These are phyloP conservation scores for Leptocoma aspasia DNA, from an alignment of 2,113 vertebrate genomes.

Conservation along the genomic window DNA sequence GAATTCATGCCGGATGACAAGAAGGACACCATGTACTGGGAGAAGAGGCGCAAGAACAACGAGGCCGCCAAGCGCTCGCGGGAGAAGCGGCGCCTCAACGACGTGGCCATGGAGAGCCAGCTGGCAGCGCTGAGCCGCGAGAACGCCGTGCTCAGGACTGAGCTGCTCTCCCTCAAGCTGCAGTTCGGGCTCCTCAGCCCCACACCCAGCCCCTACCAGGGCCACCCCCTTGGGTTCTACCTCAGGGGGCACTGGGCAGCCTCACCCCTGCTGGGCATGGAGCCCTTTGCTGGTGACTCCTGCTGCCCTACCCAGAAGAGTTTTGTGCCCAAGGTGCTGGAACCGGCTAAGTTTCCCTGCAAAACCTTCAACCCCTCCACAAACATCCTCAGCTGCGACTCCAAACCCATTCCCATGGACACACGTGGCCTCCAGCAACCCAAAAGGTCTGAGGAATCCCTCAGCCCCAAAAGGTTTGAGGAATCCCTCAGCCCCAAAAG, in stretches of 20 bases:
- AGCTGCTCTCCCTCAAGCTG: conserved; percentile 80
- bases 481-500: neutral
- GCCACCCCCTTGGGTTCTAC: neutral
- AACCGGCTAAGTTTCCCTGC: neutral
- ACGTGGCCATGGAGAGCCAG: conserved; percentile 80
- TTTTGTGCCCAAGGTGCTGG: neutral
- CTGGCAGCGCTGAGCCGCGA: conserved; percentile 80
- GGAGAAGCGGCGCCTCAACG: conserved; percentile 81
- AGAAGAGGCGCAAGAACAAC: conserved; percentile 89
- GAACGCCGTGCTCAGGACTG: conserved; percentile 78
- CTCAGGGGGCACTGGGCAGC: conserved; percentile 1
- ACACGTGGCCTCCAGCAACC: neutral
- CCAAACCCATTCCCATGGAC: neutral
- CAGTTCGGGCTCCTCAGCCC: conserved; percentile 73
- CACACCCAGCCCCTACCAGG: neutral
- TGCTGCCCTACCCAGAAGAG: conserved; percentile 27
- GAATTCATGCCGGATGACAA: conserved; percentile 88
- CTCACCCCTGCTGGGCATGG: neutral
- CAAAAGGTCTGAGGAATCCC: conserved; percentile 5
- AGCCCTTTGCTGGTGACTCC: conserved; percentile 26
- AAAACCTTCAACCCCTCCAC: neutral
- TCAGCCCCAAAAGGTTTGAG: neutral
- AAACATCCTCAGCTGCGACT: neutral
- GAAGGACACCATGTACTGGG: conserved; percentile 91
- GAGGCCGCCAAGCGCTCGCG: conserved; percentile 89